phyloP scores from a whole-genome alignment of 2,888 invertebrate species.

The Penaeus monodon region DNA sequence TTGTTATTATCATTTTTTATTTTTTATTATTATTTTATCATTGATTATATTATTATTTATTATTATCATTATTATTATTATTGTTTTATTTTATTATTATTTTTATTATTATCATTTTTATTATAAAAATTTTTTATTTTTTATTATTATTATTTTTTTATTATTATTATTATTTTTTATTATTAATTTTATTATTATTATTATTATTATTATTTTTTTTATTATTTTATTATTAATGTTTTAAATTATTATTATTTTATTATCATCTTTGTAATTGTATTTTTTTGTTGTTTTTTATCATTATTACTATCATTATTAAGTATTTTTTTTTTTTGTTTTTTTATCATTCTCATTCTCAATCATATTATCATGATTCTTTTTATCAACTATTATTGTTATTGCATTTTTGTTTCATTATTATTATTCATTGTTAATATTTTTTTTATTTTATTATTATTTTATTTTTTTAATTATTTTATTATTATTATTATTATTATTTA shows the following conservation, averaged over 20 bases:
- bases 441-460: not conserved
- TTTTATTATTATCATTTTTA: too few relatives aligned
- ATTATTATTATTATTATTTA: not conserved
- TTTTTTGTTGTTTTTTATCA: too few relatives aligned
- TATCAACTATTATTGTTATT: too few relatives aligned
- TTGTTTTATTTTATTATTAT: not conserved
- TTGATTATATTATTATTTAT: not conserved
- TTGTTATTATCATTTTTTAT: not conserved
- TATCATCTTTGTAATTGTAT: too few relatives aligned
- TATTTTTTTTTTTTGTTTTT: too few relatives aligned
- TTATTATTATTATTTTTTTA: not conserved
- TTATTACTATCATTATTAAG: too few relatives aligned
- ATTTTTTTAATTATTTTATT: not conserved
- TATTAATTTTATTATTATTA: not conserved
- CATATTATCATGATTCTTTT: too few relatives aligned
- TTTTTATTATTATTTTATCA: not conserved
- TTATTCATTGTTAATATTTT: too few relatives aligned
- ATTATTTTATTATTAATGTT: too few relatives aligned
- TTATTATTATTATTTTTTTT: not conserved
- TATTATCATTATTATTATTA: not conserved
- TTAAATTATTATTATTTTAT: too few relatives aligned
- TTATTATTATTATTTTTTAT: not conserved
- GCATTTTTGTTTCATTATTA: too few relatives aligned
- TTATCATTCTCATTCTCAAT: too few relatives aligned
- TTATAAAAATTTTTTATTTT: not conserved